phyloP scores from a whole-genome alignment of 2,797 vertebrate species.

The Pangasius macronema region DNA sequence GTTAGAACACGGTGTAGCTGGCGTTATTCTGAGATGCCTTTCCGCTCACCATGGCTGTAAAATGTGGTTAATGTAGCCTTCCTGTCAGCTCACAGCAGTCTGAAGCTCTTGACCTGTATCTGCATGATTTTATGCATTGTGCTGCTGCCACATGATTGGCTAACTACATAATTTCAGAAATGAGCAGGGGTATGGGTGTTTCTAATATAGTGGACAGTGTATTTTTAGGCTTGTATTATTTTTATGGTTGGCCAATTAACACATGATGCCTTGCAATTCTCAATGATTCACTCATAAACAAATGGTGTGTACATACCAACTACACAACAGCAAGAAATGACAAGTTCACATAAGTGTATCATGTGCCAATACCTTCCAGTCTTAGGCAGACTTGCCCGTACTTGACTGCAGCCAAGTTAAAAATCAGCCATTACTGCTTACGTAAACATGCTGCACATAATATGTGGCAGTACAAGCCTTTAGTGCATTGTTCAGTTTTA shows the following conservation, averaged over 20 bases:
- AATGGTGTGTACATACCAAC: background rate
- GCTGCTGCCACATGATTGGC: background rate
- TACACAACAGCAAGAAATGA: slow-evolving; percentile 1
- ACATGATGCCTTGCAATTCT: background rate
- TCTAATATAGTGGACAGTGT: background rate
- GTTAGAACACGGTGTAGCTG: too few species aligned
- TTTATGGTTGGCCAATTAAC: background rate
- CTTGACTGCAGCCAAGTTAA: background rate
- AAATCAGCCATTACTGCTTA: background rate
- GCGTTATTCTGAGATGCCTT: background rate
- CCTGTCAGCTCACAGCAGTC: background rate
- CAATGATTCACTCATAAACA: background rate
- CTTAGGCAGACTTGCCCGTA: background rate
- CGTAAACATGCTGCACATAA: background rate
- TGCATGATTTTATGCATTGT: background rate
- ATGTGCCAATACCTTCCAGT: background rate
- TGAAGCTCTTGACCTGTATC: background rate
- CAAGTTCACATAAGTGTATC: background rate
- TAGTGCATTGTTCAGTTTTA: background rate
- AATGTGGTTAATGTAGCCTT: background rate
- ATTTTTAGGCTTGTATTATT: background rate
- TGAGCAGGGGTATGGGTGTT: background rate
- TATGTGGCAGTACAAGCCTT: background rate
- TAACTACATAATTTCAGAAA: background rate
- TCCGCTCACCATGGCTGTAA: background rate